phyloP scores from a whole-genome alignment of 2,113 vertebrate species.

The Edolisoma coerulescens region DNA sequence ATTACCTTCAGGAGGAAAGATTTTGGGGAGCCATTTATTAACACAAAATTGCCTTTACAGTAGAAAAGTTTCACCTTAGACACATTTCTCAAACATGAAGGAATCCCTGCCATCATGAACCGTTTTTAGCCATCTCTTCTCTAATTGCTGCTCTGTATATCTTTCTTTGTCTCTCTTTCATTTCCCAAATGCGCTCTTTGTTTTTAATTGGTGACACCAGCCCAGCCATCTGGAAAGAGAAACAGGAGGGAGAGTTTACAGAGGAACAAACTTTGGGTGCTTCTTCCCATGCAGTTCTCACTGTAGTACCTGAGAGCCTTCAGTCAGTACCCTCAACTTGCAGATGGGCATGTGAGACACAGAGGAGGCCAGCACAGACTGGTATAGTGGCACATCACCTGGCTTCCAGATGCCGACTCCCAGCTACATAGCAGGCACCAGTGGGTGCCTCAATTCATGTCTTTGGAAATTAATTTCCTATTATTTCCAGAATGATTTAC shows the following conservation, averaged over 20 bases:
- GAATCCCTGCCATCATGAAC: conserved; percentile 71
- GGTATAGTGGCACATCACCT: not conserved
- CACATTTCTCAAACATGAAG: conserved; percentile 68
- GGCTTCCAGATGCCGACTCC: not conserved
- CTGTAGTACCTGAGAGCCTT: not conserved
- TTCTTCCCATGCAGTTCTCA: not conserved
- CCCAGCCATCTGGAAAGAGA: conserved; percentile 64
- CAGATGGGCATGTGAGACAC: not conserved
- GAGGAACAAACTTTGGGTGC: conserved; percentile 46
- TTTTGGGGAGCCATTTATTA: conserved; percentile 42
- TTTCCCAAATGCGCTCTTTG: conserved; percentile 54
- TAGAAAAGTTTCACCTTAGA: conserved; percentile 50
- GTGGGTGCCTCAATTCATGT: not conserved
- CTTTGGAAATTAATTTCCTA: not conserved
- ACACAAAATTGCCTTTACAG: conserved; percentile 48
- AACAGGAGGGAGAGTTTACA: conserved; percentile 30
- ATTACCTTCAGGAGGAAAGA: conserved; percentile 56
- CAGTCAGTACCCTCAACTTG: not conserved
- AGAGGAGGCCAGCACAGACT: not conserved
- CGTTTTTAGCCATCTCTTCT: conserved; percentile 73
- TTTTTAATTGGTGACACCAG: conserved; percentile 59
- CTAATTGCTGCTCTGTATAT: conserved; percentile 71
- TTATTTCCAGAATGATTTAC: not conserved
- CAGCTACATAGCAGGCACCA: not conserved
- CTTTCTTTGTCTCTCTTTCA: conserved; percentile 39